Base-by-base conservation (phyloP, 2,888 invertebrate species). In the Scrobipalpa costella region DNA sequence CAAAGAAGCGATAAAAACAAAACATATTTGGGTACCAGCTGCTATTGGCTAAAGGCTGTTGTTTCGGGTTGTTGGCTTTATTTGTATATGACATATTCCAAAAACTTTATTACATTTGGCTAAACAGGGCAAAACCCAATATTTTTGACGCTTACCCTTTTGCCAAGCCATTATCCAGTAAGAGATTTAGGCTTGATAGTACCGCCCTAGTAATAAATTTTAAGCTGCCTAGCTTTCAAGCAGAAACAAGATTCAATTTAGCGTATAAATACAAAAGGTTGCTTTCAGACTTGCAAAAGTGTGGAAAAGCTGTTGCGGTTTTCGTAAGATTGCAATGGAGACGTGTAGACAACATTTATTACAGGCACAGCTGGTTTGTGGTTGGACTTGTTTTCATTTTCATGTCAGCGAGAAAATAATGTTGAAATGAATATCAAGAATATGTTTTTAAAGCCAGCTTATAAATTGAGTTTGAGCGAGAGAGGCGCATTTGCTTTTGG, bases 331-430 rank as follows among this genome's bases (percentile, higher is more conserved):
- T 44, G 44, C 44, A 27, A 27, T 27, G 44, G 15, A 44, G 50
- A 50, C 21, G 50, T 21, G 21, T 9, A 50, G 17, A 50, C 50
- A 50, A 50, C 50, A 50, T 50, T 50, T 11, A 50, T 50, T 11
- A 19, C 50, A 15, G 50, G 17, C 50, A 11, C 50, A 50, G 50
- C 50, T 50, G 50, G 9, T 1, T 15, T 9, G 44, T 44, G n/a
- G 15, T 9, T n/a, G 44, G 15, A n/a, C 15, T 44, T 44, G 44
- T 44, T 44, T 27, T 27, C 27, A 27, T 27, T 27, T 27, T 44
- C 44, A 44, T 44, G n/a, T 44, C 44, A 44, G 9, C 44, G 15
- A 44, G 44, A 44, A 44, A 44, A 44, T 44, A 44, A 44, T 44
- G n/a, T 44, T 44, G 15, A 44, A 44, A 44, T 44, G n/a, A 44